Base-by-base conservation (phyloP, 2,888 invertebrate species). In the Caenorhabditis drosophilae region DNA sequence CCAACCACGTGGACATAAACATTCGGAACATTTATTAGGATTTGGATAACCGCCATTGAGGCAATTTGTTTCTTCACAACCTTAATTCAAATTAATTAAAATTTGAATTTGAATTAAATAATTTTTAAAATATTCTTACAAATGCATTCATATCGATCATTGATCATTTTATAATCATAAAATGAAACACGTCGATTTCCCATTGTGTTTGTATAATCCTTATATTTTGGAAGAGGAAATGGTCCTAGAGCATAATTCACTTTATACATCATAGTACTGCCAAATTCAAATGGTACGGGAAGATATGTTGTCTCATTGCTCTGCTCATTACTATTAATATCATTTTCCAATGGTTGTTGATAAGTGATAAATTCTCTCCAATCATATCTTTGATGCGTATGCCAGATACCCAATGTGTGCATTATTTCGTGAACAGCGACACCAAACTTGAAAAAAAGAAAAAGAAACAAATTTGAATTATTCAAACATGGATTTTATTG, bases 361-460 rank as follows among this genome's bases (percentile, higher is more conserved):
- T 57, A 15, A 67, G 49, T 3, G 52, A 50, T 6, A 67, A 49
- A 22, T 50, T 57, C 18, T 56, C 48, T 61, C 15, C 67, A 44
- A 34, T 67, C 67, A 41, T 53, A 67, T 45, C 63, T 47, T 1
- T 51, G 56, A 40, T 70, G 79, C 22, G 70, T 70, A 57, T 80
- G 80, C 60, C 75, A 80, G 57, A 79, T 67, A 9, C 79, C 73
- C n/a, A 80, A 60, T 12, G 80, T 75, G 60, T 80, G 80, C 15
- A 71, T 78, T n/a, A 80, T 55, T 53, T 70, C 70, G 23, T 70
- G 70, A 45, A 64, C 62, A 23, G 66, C 70, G 11, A 57, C 67
- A 18, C 70, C 70, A 9, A 22, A 20, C 6, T 20, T 3, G n/a
- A n/a, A n/a, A n/a, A n/a, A n/a, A n/a, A n/a, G n/a, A n/a, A n/a